phyloP scores from a whole-genome alignment of 1,140 invertebrate species.

The Megathymus violae region DNA sequence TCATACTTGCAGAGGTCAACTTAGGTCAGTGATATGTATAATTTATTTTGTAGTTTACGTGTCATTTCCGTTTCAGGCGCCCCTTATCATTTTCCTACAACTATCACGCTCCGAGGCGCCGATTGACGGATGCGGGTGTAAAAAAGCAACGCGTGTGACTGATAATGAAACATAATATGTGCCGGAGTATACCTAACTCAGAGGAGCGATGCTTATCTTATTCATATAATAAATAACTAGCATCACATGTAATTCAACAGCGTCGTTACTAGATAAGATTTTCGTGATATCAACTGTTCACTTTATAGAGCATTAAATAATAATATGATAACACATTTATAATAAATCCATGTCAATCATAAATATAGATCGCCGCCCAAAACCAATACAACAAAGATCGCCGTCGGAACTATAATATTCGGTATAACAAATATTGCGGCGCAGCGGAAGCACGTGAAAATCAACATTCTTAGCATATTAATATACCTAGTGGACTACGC shows the following conservation, averaged over 20 bases:
- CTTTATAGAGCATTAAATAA: not conserved
- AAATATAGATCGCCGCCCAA: not conserved
- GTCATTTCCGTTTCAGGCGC: not conserved
- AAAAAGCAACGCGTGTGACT: slow-evolving; percentile 14
- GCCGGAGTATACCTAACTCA: slow-evolving; percentile 5
- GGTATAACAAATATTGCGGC: not conserved
- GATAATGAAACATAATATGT: slow-evolving; percentile 5
- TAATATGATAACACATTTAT: not conserved
- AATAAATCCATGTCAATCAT: slow-evolving; percentile 1
- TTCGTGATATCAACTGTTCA: not conserved
- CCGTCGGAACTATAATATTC: not conserved
- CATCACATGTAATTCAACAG: slow-evolving; percentile 16
- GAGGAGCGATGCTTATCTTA: slow-evolving; percentile 9
- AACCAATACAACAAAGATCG: not conserved
- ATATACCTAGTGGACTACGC: slow-evolving; percentile 2
- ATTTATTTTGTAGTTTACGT: slow-evolving; percentile 12
- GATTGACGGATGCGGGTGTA: slow-evolving; percentile 48
- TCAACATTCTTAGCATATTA: slow-evolving; percentile 19
- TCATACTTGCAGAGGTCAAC: not conserved
- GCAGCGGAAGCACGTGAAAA: not conserved
- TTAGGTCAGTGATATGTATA: slow-evolving; percentile 6
- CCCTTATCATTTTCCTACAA: slow-evolving; percentile 11
- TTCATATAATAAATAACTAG: slow-evolving; percentile 5
- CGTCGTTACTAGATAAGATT: slow-evolving; percentile 20
- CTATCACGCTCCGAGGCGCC: slow-evolving; percentile 14